Conservation (phyloP, 2,797 vertebrate species). For the Eupleurogrammus muticus region DNA sequence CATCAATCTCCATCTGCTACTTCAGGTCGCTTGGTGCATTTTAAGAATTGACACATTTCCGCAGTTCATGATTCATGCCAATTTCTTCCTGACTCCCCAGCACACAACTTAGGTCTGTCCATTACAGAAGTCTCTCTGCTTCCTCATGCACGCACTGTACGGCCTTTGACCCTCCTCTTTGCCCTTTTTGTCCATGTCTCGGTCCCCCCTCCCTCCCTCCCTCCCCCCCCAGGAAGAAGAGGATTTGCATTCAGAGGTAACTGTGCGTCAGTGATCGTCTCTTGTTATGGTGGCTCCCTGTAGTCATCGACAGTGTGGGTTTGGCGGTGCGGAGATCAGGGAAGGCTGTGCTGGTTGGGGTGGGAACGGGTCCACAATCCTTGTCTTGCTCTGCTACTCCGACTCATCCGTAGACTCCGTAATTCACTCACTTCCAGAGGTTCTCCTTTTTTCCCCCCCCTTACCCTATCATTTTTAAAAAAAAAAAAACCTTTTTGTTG, state of each 20-base stretch:
- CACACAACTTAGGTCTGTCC: constrained; percentile 7
- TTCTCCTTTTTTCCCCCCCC: constrained; percentile 7
- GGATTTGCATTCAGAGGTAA: constrained; percentile 85
- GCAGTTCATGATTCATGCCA: constrained; percentile 3
- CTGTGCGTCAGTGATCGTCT: constrained; percentile 49
- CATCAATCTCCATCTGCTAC: neutral
- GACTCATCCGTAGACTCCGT: constrained; percentile 31
- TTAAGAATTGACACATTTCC: neutral
- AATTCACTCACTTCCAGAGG: constrained; percentile 27
- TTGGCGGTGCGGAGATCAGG: constrained; percentile 57
- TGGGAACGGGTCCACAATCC: neutral
- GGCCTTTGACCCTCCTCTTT: constrained; percentile 55
- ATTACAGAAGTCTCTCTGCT: constrained; percentile 19
- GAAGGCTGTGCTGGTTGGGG: constrained; percentile 17
- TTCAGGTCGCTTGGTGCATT: constrained; percentile 5
- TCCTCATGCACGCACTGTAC: constrained; percentile 33
- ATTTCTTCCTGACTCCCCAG: constrained; percentile 2
- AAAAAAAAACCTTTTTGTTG: constrained; percentile 9
- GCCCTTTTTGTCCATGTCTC: constrained; percentile 71
- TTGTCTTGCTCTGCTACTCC: constrained; percentile 32
- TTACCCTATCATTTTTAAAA: constrained; percentile 5
- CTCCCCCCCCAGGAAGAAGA: constrained; percentile 76
- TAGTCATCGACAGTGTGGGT: constrained; percentile 60
- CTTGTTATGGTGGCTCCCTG: constrained; percentile 35
- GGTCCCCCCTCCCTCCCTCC: constrained; percentile 52